These are phyloP conservation scores for Hyperoplus lanceolatus DNA, from an alignment of 2,797 vertebrate genomes.

Conservation along the genomic window DNA sequence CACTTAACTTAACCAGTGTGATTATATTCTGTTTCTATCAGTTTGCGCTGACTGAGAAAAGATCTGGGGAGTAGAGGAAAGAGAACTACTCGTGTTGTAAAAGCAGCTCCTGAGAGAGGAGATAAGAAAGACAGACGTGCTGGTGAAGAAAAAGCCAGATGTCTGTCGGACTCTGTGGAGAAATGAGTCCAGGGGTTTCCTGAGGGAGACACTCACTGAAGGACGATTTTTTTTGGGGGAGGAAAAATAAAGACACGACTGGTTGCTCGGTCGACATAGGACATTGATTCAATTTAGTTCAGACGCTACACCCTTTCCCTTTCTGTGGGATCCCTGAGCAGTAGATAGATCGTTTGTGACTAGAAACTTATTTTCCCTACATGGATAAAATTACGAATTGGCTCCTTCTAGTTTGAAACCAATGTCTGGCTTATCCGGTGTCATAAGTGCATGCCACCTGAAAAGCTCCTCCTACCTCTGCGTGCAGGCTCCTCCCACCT, in stretches of 20 bases:
- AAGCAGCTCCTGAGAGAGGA: conserved; percentile 59
- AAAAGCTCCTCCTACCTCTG: conserved; percentile 86
- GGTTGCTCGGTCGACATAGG: conserved; percentile 57
- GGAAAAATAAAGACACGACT: conserved; percentile 13
- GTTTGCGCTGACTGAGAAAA: conserved; percentile 70
- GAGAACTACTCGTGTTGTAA: conserved; percentile 59
- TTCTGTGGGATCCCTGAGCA: conserved; percentile 58
- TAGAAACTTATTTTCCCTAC: conserved; percentile 33
- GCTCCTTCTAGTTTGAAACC: conserved; percentile 71
- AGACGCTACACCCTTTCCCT: conserved; percentile 35
- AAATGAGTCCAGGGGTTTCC: conserved; percentile 60
- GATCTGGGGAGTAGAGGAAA: conserved; percentile 43
- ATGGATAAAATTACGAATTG: conserved; percentile 28
- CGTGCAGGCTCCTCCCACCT: conserved; percentile 80
- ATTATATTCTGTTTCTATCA: conserved; percentile 70
- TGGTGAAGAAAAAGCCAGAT: conserved; percentile 59
- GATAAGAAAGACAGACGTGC: conserved; percentile 62
- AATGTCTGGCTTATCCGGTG: conserved; percentile 73
- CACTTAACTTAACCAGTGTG: conserved; percentile 58
- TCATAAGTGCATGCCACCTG: conserved; percentile 71
- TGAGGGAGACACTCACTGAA: conserved; percentile 48
- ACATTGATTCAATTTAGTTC: conserved; percentile 78
- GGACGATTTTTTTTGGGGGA: conserved; percentile 38
- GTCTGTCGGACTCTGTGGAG: conserved; percentile 47
- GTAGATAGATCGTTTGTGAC: conserved; percentile 68